Conservation (phyloP, 37 sponge, comb jelly and placozoan species). For the Bolinopsis microptera region DNA sequence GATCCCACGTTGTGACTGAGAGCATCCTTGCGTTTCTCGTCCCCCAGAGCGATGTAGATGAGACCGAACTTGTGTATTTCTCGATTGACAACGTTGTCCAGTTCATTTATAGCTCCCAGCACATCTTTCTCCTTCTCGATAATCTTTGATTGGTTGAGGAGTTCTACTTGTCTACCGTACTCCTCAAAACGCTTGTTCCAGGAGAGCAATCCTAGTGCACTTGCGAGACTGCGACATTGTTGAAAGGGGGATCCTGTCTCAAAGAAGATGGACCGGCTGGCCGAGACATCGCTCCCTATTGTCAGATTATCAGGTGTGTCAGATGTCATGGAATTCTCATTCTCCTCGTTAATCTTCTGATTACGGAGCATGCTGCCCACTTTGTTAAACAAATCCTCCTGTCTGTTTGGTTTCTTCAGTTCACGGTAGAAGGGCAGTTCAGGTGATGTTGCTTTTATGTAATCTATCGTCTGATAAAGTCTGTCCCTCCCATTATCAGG, state of each 20-base stretch:
- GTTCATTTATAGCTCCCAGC: background rate
- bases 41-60: conserved; percentile 86
- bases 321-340: background rate
- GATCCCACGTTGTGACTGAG: conserved; percentile 82
- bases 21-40: conserved; percentile 86
- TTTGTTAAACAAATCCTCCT: conserved; percentile 20
- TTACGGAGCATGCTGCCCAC: conserved; percentile 16
- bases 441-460: background rate
- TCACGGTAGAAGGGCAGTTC: conserved; percentile 4
- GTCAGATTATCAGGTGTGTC: background rate
- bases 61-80: conserved; percentile 97
- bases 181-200: conserved; percentile 21
- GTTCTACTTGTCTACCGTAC: conserved; percentile 41
- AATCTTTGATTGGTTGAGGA: background rate
- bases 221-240: conserved; percentile 32
- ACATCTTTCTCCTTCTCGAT: conserved; percentile 14
- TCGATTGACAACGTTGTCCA: conserved; percentile 67
- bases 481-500: no score
- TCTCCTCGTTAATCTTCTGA: conserved; percentile 31
- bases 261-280: background rate
- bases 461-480: background rate
- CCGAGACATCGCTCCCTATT: background rate
- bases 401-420: background rate
- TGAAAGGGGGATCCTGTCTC: background rate
- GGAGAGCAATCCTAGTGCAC: conserved; percentile 18